Evolutionary conservation across 1,140 invertebrate genomes (phyloP), one percentile per base, ranked within the genome.

Genomic region (Stegodyphus mimosarum): DNA sequence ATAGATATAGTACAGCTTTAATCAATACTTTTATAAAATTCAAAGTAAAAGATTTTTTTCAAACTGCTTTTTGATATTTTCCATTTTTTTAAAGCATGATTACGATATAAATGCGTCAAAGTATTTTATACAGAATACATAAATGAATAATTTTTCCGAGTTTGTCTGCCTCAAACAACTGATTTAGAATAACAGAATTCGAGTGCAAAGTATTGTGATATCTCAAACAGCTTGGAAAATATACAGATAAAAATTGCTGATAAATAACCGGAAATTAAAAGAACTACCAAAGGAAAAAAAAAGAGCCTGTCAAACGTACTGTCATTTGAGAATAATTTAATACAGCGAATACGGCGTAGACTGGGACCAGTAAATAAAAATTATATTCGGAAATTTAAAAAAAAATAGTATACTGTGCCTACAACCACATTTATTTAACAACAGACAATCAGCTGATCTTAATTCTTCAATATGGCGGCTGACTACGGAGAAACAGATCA

Each of bases 401-500:
- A n/a, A 1, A 67, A 7, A 33, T 10, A 9, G 7, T 69, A 5
- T 69, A 60, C 55, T 15, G 15, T 60, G 9, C 55, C 15, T 15
- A 60, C 9, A 11, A 15, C 9, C 9, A 60, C 9, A 60, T 9
- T 60, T 9, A 15, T 18, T 9, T 17, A 17, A n/a, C 18, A 69
- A 6, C 15, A n/a, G 33, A 66, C 64, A 69, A 75, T 84, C 81
- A 84, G 81, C 81, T 84, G 71, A 75, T 84, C 64, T 53, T 6
- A 51, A 11, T 13, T 7, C 33, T 48, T 60, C 81, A 84, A 84
- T 67, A 84, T 84, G 81, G 81, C 81, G 71, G 80, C 80, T 13
- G 71, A 84, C 73, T 69, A 70, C 33, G 33, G 33, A 33, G 60
- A 72, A 9, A 48, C 17, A 49, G 81, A 84, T 60, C 55, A 13